These are phyloP conservation scores for Drosophila triauraria DNA, from an alignment of 1,140 invertebrate genomes.

Conservation along the genomic window DNA sequence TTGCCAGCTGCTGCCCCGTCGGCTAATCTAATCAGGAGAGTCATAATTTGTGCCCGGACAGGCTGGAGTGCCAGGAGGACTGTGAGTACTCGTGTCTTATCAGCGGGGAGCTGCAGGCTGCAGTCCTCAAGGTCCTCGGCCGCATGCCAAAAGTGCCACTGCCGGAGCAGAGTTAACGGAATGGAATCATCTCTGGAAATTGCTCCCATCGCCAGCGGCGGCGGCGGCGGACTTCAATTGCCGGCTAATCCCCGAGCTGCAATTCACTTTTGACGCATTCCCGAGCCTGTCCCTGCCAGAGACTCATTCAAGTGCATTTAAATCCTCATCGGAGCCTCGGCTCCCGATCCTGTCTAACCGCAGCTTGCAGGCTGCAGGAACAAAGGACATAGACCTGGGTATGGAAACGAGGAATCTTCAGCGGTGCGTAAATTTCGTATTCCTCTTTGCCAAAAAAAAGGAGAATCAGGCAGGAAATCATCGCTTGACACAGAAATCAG, in stretches of 20 bases:
- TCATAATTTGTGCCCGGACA: conserved; percentile 63
- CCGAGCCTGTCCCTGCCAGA: conserved; percentile 15
- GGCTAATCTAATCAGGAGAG: conserved; percentile 63
- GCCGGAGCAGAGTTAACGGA: conserved; percentile 61
- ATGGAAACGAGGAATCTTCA: conserved; percentile 45
- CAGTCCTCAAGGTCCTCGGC: conserved; percentile 43
- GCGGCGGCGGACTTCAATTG: conserved; percentile 63
- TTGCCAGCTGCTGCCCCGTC: conserved; percentile 16
- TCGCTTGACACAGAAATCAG: conserved; percentile 72
- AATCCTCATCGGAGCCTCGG: conserved; percentile 58
- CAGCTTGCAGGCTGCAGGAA: conserved; percentile 31
- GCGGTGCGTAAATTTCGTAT: conserved; percentile 61
- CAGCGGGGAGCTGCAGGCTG: conserved; percentile 35
- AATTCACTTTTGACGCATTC: conserved; percentile 82
- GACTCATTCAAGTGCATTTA: conserved; percentile 78
- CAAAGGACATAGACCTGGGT: conserved; percentile 4
- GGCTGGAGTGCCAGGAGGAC: conserved; percentile 20
- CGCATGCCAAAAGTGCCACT: conserved; percentile 67
- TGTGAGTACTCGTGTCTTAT: conserved; percentile 50
- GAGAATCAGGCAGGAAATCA: conserved; percentile 59
- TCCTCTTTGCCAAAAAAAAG: conserved; percentile 58
- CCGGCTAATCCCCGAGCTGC: conserved; percentile 67
- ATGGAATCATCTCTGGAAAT: conserved; percentile 27
- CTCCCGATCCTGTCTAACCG: conserved; percentile 57
- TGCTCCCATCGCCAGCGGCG: conserved; percentile 19